phyloP scores from a whole-genome alignment of 2,113 vertebrate species.

The Panurus biarmicus region DNA sequence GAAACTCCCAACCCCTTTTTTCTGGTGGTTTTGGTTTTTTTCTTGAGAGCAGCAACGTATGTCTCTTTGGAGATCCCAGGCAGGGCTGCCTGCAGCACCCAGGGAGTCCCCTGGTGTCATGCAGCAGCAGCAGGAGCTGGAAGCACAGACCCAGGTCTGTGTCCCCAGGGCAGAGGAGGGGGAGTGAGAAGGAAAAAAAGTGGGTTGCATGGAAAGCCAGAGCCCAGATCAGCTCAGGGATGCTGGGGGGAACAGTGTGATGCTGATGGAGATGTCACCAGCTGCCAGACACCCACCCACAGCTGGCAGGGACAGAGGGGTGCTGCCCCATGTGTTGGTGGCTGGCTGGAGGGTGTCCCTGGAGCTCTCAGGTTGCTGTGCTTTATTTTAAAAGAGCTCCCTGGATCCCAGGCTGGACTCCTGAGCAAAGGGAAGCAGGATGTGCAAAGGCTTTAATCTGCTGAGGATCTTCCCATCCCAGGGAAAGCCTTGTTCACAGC shows the following conservation, averaged over 20 bases:
- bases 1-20: slow-evolving; percentile 35
- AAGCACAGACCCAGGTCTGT: not conserved
- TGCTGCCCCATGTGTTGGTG: not conserved
- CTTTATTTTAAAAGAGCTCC: not conserved
- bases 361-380: not conserved
- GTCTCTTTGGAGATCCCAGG: not conserved
- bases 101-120: not conserved
- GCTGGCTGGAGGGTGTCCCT: too few relatives aligned
- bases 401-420: not conserved
- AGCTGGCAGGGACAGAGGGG: not conserved
- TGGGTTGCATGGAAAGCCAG: accelerated
- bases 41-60: not conserved
- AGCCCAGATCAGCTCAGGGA: not conserved
- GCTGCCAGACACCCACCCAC: not conserved
- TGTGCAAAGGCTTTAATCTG: not conserved
- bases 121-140: not conserved
- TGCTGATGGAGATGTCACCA: not conserved
- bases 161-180: not conserved
- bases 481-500: not conserved
- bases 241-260: not conserved
- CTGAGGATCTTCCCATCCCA: not conserved
- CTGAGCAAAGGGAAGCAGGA: not conserved
- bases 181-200: not conserved
- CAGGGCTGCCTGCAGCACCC: not conserved
- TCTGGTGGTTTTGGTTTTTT: not conserved